Percentiles rank a stretch among this genome's conserved stretches.
Conservation (phyloP, 2,888 invertebrate genomes). For the Polyommatus iphigenia region DNA sequence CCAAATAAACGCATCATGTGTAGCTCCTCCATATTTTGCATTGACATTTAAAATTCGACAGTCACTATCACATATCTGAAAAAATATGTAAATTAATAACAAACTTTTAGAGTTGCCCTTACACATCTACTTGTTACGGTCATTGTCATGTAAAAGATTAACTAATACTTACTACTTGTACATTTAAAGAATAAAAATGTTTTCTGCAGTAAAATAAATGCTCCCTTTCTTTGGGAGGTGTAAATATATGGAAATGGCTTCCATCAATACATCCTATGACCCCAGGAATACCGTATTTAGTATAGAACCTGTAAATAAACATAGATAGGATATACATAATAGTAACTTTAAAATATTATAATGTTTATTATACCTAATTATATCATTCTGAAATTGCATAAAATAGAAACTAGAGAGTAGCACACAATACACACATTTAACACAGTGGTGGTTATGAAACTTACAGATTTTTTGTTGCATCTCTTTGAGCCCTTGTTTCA, state of each 20-base stretch:
- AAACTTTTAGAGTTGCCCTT: slow-evolving; percentile 12
- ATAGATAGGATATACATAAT: slow-evolving; percentile 15
- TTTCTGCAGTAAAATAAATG: slow-evolving; percentile 32
- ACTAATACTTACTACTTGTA: slow-evolving; percentile 29
- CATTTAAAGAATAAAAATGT: slow-evolving; percentile 19
- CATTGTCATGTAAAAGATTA: neutral
- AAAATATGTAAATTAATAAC: slow-evolving; percentile 1
- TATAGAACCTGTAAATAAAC: slow-evolving; percentile 30
- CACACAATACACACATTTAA: slow-evolving; percentile 9
- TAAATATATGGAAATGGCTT: slow-evolving; percentile 35
- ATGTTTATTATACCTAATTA: neutral
- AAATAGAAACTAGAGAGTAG: slow-evolving; percentile 13
- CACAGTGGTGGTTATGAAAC: slow-evolving; percentile 14
- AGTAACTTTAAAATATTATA: slow-evolving; percentile 4
- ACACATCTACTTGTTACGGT: slow-evolving; percentile 8
- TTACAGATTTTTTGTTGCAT: slow-evolving; percentile 34
- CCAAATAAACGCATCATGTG: slow-evolving; percentile 30
- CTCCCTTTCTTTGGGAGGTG: slow-evolving; percentile 34
- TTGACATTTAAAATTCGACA: slow-evolving; percentile 22
- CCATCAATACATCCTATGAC: slow-evolving; percentile 38
- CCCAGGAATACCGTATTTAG: slow-evolving; percentile 32
- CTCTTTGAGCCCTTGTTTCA: slow-evolving; percentile 33
- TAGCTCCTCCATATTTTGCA: slow-evolving; percentile 31
- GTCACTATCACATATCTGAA: slow-evolving; percentile 10
- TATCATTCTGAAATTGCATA: neutral